Evolutionary conservation across 2,113 vertebrate species (phyloP).

Genomic region (Phrynosoma platyrhinos): DNA sequence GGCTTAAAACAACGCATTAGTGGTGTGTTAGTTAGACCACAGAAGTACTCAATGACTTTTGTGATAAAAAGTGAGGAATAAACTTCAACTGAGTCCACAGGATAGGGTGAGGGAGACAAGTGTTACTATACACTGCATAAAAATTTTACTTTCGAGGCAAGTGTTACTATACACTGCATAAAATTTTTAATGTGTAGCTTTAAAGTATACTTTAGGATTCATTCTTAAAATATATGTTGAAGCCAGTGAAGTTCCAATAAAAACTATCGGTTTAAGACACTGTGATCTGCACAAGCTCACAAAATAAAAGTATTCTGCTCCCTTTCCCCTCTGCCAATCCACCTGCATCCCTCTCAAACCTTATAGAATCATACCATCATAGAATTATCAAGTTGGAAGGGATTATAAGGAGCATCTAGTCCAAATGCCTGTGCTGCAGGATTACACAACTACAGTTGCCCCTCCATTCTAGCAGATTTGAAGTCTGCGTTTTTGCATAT

Average conservation of each 20-base stretch:
- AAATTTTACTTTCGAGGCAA: conserved; percentile 6
- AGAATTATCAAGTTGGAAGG: no score
- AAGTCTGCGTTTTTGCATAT: no score
- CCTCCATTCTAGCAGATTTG: no score
- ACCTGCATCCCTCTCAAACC: not conserved
- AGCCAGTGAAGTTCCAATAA: conserved; percentile 37
- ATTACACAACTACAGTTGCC: no score
- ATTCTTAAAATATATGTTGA: conserved; percentile 62
- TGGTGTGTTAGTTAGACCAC: conserved; percentile 51
- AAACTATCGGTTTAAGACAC: not conserved
- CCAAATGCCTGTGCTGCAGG: no score
- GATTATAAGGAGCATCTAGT: no score
- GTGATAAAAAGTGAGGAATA: conserved; percentile 48
- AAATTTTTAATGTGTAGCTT: conserved; percentile 63
- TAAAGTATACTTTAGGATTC: conserved; percentile 64
- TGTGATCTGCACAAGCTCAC: not conserved
- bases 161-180: conserved; percentile 74
- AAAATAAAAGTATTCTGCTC: not conserved
- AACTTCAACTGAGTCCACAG: conserved; percentile 25
- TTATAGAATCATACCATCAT: not conserved
- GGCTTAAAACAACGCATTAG: conserved; percentile 63
- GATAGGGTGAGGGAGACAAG: not conserved
- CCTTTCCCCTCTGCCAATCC: not conserved
- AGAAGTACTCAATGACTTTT: conserved; percentile 59
- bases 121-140: conserved; percentile 75